Evolutionary conservation across 2,113 vertebrate genomes (phyloP).

Genomic region (Nothoprocta perdicaria): DNA sequence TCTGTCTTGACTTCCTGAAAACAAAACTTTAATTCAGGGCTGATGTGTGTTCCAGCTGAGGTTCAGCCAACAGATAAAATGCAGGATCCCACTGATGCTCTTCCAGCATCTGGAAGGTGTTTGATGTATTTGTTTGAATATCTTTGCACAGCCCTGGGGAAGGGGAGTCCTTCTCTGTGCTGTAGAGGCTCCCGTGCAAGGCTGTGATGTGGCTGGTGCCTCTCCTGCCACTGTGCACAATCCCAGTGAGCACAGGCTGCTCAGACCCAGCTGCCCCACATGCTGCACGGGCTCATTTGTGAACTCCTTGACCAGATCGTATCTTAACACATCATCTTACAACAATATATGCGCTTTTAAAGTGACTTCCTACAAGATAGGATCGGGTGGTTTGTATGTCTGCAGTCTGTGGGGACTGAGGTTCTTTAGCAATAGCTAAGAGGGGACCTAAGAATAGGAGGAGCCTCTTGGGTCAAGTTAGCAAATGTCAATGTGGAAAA

Average conservation of each 20-base stretch:
- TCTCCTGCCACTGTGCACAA: not conserved
- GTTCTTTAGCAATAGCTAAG: not conserved
- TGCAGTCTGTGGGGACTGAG: not conserved
- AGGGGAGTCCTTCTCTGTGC: not conserved
- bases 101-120: not conserved
- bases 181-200: not conserved
- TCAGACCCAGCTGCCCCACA: not conserved
- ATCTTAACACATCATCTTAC: not conserved
- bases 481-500: not conserved
- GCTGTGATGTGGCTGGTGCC: not conserved
- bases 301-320: not conserved
- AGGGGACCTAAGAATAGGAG: not conserved
- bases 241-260: not conserved
- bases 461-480: not conserved
- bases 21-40: not conserved
- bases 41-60: not conserved
- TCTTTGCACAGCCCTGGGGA: not conserved
- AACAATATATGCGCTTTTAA: not conserved
- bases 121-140: not conserved
- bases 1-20: not conserved
- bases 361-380: not conserved
- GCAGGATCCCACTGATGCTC: not conserved
- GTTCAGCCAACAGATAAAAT: not conserved
- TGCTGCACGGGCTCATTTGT: fast-evolving
- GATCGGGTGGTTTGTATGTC: not conserved